Evolutionary conservation across 2,888 invertebrate genomes (phyloP), one percentile per base, ranked within the genome.

Genomic region (Metacarcinus magister): DNA sequence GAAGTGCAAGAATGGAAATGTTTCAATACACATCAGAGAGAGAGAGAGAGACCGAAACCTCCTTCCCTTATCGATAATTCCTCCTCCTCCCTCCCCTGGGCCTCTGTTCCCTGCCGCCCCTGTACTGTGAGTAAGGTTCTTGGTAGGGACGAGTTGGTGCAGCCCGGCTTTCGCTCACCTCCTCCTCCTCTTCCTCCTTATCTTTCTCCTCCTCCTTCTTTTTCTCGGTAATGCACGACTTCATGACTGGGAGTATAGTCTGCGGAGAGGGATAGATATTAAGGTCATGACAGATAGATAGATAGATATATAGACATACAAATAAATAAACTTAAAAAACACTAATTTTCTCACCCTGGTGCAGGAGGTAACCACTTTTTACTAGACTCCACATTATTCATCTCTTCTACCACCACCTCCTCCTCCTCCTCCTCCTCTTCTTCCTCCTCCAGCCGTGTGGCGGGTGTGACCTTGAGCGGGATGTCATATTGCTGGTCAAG

Each of bases 401-500:
- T 28, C 39, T 91, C 92, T 23, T 43, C 23, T 8, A 82, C 23
- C n/a, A 10, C n/a, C 19, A 43, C 87, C n/a, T 96, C 92, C 16
- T 90, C n/a, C 44, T 90, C 93, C 23, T 92, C 87, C n/a, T 92
- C 48, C 39, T 92, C 46, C 5, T 90, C 43, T 16, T 90, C 93
- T 4, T 92, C 87, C n/a, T 87, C 75, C 16, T 91, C 44, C 4
- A 87, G 54, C 19, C 13, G 92, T 39, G 94, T 96, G 16, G 91
- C 94, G 13, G 23, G 82, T 87, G 92, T 94, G 32, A 96, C 92
- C 46, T 98, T 98, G 67, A 98, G 97, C 95, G 97, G 97, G 95
- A 98, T 97, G 97, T 98, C 98, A 97, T 98, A 99, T 97, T 99
- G 99, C 97, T 99, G 99, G 98, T 99, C 99, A 48, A 99, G 98